phyloP scores from a whole-genome alignment of 2,888 invertebrate genomes.

The Tromatobia lineatoria region DNA sequence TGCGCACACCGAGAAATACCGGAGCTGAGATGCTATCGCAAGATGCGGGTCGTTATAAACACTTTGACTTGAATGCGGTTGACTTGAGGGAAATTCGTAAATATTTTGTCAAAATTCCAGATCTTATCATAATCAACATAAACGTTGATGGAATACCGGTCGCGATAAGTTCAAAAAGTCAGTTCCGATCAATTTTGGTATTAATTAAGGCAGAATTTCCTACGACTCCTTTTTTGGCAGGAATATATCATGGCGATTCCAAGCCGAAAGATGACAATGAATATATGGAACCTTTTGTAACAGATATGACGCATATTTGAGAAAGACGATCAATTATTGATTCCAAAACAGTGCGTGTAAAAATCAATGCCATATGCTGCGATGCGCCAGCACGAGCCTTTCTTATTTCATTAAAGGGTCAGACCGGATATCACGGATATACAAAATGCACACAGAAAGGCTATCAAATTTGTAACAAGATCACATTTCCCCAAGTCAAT shows the following conservation, averaged over 20 bases:
- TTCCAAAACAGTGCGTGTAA: no score
- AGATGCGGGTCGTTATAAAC: slow-evolving; percentile 4
- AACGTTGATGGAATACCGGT: slow-evolving; percentile 46
- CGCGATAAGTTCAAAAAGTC: slow-evolving; percentile 7
- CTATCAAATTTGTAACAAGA: no score
- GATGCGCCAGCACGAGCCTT: no score
- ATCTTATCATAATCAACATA: slow-evolving; percentile 10
- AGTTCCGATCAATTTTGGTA: slow-evolving; percentile 54
- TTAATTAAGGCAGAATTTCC: slow-evolving; percentile 33
- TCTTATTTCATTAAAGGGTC: no score
- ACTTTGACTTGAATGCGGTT: slow-evolving; percentile 4
- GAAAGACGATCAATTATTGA: no score
- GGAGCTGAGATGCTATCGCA: neutral
- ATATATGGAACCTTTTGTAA: no score
- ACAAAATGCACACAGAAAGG: no score
- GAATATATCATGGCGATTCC: neutral
- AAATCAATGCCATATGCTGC: no score
- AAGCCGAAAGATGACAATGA: no score
- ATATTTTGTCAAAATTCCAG: slow-evolving; percentile 8
- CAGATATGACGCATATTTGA: no score
- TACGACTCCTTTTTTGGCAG: slow-evolving; percentile 38
- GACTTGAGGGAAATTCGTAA: slow-evolving; percentile 1
- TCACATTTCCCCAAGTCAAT: no score
- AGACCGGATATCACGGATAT: no score
- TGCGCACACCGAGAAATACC: slow-evolving; percentile 25